phyloP scores from a whole-genome alignment of 2,113 vertebrate genomes.

The Ailuropoda melanoleuca region DNA sequence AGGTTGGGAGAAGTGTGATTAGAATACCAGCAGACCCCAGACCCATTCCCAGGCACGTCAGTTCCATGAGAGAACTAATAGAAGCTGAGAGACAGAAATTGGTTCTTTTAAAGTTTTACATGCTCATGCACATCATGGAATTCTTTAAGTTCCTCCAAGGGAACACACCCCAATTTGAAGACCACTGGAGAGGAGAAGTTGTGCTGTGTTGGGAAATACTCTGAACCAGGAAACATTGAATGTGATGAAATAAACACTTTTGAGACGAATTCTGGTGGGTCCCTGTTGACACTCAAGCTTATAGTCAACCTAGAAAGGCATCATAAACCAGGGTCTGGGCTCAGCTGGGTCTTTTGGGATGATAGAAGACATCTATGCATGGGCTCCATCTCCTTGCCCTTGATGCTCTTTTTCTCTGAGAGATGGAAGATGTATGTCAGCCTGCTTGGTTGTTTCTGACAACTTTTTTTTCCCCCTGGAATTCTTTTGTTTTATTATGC shows the following conservation, averaged over 20 bases:
- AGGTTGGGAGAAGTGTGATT: not conserved
- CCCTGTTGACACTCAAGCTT: not conserved
- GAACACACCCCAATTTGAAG: not conserved
- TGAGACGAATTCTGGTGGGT: not conserved
- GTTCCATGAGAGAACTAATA: not conserved
- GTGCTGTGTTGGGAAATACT: not conserved
- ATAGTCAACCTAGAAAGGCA: not conserved
- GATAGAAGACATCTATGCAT: not conserved
- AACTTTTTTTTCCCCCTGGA: not conserved
- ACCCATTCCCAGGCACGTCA: not conserved
- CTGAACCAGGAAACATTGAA: not conserved
- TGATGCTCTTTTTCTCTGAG: not conserved
- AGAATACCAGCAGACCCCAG: not conserved
- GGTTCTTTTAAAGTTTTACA: not conserved
- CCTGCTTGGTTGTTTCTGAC: not conserved
- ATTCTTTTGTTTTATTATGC: not conserved
- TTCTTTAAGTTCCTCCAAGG: not conserved
- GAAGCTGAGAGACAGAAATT: not conserved
- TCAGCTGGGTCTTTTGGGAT: not conserved
- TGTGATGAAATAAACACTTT: not conserved
- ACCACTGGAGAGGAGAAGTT: not conserved
- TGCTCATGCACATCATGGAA: not conserved
- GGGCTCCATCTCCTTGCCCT: not conserved
- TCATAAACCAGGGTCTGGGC: not conserved
- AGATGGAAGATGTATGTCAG: not conserved